Conservation (phyloP, 1,140 invertebrate genomes). For the Meloidogyne floridensis region DNA sequence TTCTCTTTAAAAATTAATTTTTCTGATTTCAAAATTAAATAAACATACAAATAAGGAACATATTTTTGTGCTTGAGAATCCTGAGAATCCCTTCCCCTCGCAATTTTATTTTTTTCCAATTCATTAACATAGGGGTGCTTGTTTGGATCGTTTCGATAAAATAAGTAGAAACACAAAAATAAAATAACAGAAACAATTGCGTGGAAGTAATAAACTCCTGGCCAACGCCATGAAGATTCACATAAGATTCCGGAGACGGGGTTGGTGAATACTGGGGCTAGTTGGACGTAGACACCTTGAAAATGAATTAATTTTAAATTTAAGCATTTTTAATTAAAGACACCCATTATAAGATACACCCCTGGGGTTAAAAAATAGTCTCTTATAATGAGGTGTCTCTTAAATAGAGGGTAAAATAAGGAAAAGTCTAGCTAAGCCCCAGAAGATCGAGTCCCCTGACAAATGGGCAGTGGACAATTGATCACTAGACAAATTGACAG, state of each 20-base stretch:
- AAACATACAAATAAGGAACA: slow-evolving; percentile 34
- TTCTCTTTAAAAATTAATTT: slow-evolving; percentile 19
- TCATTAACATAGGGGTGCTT: slow-evolving; percentile 39
- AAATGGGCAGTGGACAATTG: no score
- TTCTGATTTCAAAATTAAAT: background rate
- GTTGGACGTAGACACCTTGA: slow-evolving; percentile 34
- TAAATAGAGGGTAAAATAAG: no score
- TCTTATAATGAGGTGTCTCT: no score
- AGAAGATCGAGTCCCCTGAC: no score
- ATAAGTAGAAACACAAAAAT: slow-evolving; percentile 39
- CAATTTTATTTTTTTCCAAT: slow-evolving; percentile 39
- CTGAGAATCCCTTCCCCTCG: slow-evolving; percentile 26
- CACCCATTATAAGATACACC: no score
- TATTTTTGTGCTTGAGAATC: slow-evolving; percentile 33
- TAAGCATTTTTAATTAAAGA: no score
- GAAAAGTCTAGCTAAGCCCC: no score
- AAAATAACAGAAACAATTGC: slow-evolving; percentile 36
- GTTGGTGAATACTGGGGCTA: slow-evolving; percentile 42
- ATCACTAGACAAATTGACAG: no score
- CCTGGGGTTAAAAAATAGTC: no score
- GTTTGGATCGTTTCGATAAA: slow-evolving; percentile 45
- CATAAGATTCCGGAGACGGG: slow-evolving; percentile 42
- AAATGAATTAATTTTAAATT: no score
- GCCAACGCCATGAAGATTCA: slow-evolving; percentile 45
- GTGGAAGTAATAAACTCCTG: slow-evolving; percentile 49